Conservation (phyloP, 2,888 invertebrate species). For the Alsophila aescularia region DNA sequence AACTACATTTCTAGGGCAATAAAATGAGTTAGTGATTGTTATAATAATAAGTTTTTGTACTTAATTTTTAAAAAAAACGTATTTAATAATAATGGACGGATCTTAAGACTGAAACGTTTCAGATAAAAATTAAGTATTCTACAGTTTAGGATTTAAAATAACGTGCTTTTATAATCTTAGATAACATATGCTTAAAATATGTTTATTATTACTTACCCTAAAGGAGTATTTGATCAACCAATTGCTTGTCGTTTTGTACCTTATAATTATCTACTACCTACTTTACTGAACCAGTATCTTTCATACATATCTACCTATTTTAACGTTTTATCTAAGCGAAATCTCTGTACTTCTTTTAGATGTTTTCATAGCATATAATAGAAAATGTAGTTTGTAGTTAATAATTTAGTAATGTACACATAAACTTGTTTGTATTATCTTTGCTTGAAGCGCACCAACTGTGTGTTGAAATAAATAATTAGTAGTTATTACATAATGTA, state of each 20-base stretch:
- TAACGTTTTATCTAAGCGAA: slow-evolving; percentile 19
- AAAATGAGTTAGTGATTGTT: slow-evolving; percentile 36
- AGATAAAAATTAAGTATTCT: slow-evolving; percentile 44
- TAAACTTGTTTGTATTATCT: slow-evolving; percentile 29
- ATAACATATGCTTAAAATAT: slow-evolving; percentile 70
- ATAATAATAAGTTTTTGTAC: slow-evolving; percentile 1
- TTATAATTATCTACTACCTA: slow-evolving; percentile 1
- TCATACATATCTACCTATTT: slow-evolving; percentile 28
- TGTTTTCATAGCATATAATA: slow-evolving; percentile 14
- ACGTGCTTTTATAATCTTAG: slow-evolving; percentile 35
- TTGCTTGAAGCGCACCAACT: slow-evolving; percentile 25
- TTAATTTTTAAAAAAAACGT: slow-evolving; percentile 23
- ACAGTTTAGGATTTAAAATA: slow-evolving; percentile 38
- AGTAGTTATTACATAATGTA: neutral
- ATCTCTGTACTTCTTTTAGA: slow-evolving; percentile 23
- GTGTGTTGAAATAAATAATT: slow-evolving; percentile 28
- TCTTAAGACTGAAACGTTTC: slow-evolving; percentile 72
- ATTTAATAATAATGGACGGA: slow-evolving; percentile 75
- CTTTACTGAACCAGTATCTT: slow-evolving; percentile 14
- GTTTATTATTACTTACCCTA: slow-evolving; percentile 72
- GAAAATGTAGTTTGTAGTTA: slow-evolving; percentile 18
- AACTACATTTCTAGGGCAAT: slow-evolving; percentile 36
- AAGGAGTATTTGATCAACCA: slow-evolving; percentile 23
- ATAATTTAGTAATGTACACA: slow-evolving; percentile 9
- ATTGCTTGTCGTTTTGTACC: slow-evolving; percentile 24